Conservation (phyloP, 2,888 invertebrate genomes). For the Campaea margaritaria region DNA sequence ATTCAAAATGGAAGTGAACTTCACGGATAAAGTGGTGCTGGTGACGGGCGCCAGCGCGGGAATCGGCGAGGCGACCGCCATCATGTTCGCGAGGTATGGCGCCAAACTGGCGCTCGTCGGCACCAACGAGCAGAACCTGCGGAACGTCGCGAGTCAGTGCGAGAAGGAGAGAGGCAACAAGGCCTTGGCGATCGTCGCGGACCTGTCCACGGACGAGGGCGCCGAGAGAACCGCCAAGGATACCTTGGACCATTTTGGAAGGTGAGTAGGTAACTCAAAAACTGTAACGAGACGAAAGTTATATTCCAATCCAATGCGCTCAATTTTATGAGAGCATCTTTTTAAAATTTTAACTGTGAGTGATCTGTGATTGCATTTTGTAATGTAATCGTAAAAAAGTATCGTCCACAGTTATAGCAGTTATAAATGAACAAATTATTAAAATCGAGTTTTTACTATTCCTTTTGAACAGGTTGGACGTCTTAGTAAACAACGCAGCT, state of each 20-base stretch:
- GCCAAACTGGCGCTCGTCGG: conserved; percentile 55
- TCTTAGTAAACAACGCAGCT: conserved; percentile 85
- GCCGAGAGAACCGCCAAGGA: conserved; percentile 50
- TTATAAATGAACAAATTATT: too few relatives aligned
- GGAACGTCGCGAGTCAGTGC: conserved; percentile 46
- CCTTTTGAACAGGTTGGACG: conserved; percentile 86
- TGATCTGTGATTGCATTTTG: too few relatives aligned
- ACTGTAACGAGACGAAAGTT: too few relatives aligned
- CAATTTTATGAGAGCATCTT: too few relatives aligned
- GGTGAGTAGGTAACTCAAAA: too few relatives aligned
- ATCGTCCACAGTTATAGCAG: not conserved
- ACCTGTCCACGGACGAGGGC: conserved; percentile 58
- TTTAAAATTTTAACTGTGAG: too few relatives aligned
- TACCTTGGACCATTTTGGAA: conserved; percentile 53
- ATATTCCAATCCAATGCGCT: too few relatives aligned
- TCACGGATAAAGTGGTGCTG: conserved; percentile 55
- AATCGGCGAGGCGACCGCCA: conserved; percentile 54
- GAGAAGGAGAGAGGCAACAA: conserved; percentile 42
- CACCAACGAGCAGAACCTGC: conserved; percentile 49
- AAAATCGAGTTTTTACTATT: conserved; percentile 66
- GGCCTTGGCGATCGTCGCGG: conserved; percentile 53
- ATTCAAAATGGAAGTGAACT: conserved; percentile 46
- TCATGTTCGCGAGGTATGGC: conserved; percentile 52
- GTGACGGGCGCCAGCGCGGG: conserved; percentile 62
- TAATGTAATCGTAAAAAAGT: too few relatives aligned